A percentile compares a stretch with the other conserved stretches of the same genome.
phyloP scores from a whole-genome alignment of 2,888 invertebrate species.

The Pseudanteris insignis region DNA sequence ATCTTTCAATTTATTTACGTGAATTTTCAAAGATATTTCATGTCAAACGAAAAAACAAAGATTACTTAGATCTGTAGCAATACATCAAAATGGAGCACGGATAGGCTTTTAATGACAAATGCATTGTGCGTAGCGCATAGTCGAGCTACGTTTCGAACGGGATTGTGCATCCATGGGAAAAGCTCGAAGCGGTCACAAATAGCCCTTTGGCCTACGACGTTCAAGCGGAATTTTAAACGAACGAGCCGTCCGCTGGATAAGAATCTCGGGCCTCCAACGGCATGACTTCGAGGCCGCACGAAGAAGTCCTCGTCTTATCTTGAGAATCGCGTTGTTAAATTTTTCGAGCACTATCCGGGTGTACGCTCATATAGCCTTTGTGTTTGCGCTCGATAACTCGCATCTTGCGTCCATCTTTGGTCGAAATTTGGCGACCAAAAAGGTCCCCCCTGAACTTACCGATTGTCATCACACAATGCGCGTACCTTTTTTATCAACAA shows the following conservation, averaged over 20 bases:
- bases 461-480: slow-evolving; percentile 27
- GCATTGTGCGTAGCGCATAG: too few species aligned
- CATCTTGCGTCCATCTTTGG: slow-evolving; percentile 11
- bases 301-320: slow-evolving; percentile 26
- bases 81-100: too few species aligned
- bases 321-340: slow-evolving; percentile 34
- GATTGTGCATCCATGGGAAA: slow-evolving; percentile 7
- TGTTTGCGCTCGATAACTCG: slow-evolving; percentile 35
- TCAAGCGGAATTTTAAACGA: slow-evolving; percentile 35
- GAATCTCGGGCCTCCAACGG: slow-evolving; percentile 27
- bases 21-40: too few species aligned
- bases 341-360: slow-evolving; percentile 33
- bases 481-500: slow-evolving; percentile 26
- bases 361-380: slow-evolving; percentile 34
- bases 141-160: too few species aligned
- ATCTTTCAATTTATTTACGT: too few species aligned
- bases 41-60: too few species aligned
- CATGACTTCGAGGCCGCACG: slow-evolving; percentile 29
- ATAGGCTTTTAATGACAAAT: too few species aligned
- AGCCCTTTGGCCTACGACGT: slow-evolving; percentile 28
- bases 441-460: slow-evolving; percentile 7
- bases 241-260: slow-evolving; percentile 20
- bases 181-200: slow-evolving; percentile 18
- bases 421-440: slow-evolving; percentile 29
- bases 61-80: too few species aligned